Conservation (phyloP, 2,888 invertebrate genomes). For the Macrophya annulata region DNA sequence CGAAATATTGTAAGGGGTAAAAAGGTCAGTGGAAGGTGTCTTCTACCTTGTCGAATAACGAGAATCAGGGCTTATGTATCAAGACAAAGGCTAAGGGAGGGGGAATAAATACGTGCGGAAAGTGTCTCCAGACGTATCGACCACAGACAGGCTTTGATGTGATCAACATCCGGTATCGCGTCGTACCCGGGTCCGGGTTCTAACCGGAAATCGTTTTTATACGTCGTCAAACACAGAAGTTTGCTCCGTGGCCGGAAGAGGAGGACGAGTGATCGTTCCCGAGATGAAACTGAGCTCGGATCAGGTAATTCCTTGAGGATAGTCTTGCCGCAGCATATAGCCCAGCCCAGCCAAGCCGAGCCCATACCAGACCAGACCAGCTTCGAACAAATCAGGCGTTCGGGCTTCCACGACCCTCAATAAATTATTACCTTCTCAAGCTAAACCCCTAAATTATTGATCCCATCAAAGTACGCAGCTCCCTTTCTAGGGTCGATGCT, state of each 20-base stretch:
- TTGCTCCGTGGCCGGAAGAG: constrained; percentile 8
- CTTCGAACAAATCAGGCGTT: constrained; percentile 34
- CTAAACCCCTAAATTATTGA: constrained; percentile 40
- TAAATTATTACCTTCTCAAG: constrained; percentile 42
- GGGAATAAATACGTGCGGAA: not conserved
- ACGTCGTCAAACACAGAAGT: constrained; percentile 51
- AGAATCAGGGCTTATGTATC: not conserved
- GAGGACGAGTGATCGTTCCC: constrained; percentile 11
- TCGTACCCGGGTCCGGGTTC: constrained; percentile 5
- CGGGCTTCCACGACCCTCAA: constrained; percentile 18
- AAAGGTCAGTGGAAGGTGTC: not conserved
- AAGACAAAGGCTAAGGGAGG: not conserved
- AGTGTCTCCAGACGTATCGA: constrained; percentile 37
- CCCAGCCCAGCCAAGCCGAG: not conserved
- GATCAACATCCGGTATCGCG: constrained; percentile 42
- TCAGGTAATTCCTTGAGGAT: constrained; percentile 33
- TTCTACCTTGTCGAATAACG: not conserved
- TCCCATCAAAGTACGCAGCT: constrained; percentile 18
- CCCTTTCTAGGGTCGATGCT: not conserved
- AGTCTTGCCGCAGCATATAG: not conserved
- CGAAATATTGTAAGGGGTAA: not conserved
- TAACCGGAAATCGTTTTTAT: constrained; percentile 52
- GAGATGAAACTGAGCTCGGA: constrained; percentile 30
- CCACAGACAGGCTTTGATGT: constrained; percentile 39
- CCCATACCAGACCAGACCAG: not conserved